phyloP scores from a whole-genome alignment of 2,113 vertebrate species.

The Pteruthius melanotis region DNA sequence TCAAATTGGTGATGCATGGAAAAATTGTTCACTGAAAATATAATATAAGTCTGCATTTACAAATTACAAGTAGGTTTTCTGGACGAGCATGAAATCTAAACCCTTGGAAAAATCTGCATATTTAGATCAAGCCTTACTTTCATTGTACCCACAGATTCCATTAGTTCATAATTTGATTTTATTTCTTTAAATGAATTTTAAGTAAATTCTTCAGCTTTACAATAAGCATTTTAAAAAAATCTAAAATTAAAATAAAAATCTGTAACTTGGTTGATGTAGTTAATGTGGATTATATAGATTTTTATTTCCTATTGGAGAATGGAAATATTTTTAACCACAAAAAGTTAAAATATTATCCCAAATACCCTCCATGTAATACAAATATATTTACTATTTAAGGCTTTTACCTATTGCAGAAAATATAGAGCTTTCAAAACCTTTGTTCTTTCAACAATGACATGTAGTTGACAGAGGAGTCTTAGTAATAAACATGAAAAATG shows the following conservation, averaged over 20 bases:
- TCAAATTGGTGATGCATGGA: slow-evolving; percentile 49
- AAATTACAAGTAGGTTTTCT: slow-evolving; percentile 25
- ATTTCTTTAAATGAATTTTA: not conserved
- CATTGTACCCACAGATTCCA: not conserved
- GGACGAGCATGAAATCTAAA: not conserved
- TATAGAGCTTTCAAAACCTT: not conserved
- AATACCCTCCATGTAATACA: not conserved
- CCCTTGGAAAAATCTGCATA: not conserved
- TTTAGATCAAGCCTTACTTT: not conserved
- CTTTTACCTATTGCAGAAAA: not conserved
- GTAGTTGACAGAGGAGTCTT: not conserved
- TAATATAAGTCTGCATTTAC: slow-evolving; percentile 6
- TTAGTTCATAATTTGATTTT: not conserved
- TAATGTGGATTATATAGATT: not conserved
- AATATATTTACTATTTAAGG: not conserved
- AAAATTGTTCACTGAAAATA: slow-evolving; percentile 46
- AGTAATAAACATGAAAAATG: not conserved
- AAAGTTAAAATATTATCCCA: not conserved
- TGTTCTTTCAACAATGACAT: not conserved
- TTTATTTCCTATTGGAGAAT: not conserved
- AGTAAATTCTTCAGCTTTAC: not conserved
- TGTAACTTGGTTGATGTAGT: not conserved
- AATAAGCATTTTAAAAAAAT: not conserved
- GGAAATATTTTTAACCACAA: not conserved
- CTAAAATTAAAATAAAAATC: not conserved